Conservation (phyloP, 2,888 invertebrate genomes). For the Rhamphomyia laevipes region DNA sequence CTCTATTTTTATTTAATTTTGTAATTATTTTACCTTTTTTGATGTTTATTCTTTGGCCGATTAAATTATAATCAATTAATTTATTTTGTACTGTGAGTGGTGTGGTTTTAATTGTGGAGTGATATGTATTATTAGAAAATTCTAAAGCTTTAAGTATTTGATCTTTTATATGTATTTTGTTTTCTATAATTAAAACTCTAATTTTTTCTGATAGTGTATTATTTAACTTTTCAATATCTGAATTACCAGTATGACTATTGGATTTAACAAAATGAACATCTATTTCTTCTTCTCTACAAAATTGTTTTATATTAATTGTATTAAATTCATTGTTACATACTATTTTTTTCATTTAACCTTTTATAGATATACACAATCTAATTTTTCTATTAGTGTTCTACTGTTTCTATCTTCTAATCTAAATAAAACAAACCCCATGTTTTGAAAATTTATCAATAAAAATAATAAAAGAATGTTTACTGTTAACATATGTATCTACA, state of each 20-base stretch:
- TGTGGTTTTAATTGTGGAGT: neutral
- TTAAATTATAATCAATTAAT: neutral
- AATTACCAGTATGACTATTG: neutral
- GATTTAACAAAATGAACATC: neutral
- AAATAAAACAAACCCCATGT: neutral
- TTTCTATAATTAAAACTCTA: neutral
- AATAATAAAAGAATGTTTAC: neutral
- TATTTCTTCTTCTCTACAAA: neutral
- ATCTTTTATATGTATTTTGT: neutral
- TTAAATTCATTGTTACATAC: neutral
- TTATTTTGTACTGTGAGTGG: neutral
- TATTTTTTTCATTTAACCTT: neutral
- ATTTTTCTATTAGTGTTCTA: neutral
- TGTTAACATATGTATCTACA: constrained; percentile 3
- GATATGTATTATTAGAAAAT: neutral
- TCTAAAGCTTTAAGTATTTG: neutral
- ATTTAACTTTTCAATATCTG: neutral
- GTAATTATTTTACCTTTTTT: neutral
- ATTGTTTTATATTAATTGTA: neutral
- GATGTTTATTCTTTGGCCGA: neutral
- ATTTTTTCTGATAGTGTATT: neutral
- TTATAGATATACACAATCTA: neutral
- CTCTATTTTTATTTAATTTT: neutral
- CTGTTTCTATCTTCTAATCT: constrained; percentile 1
- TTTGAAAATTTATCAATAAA: constrained; percentile 4